phyloP scores from a whole-genome alignment of 2,113 vertebrate species.

The Paramormyrops kingsleyae region DNA sequence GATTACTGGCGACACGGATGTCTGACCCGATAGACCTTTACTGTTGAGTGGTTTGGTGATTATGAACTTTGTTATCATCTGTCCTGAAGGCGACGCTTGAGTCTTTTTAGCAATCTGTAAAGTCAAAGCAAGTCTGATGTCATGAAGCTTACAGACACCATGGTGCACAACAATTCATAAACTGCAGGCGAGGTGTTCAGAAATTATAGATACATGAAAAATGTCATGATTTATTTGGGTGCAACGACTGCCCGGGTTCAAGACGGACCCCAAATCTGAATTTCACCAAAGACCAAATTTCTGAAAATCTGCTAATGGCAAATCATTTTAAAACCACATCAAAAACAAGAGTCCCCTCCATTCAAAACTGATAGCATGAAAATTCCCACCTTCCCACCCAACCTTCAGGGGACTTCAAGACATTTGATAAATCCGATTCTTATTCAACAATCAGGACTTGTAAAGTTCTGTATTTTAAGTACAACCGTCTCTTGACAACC shows the following conservation, averaged over 20 bases:
- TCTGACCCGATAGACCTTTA: conserved; percentile 81
- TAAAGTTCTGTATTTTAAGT: neutral
- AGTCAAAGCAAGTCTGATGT: neutral
- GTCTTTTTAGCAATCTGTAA: conserved; percentile 92
- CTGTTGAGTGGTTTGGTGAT: conserved; percentile 94
- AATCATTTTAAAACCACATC: neutral
- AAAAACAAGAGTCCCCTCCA: neutral
- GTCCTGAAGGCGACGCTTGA: conserved; percentile 79
- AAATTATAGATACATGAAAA: neutral
- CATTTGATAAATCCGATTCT: neutral
- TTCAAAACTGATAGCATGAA: neutral
- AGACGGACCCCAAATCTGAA: neutral
- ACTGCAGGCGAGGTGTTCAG: neutral
- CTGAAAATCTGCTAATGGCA: neutral
- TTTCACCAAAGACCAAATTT: neutral
- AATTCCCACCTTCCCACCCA: neutral
- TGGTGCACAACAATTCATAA: neutral
- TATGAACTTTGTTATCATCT: conserved; percentile 89
- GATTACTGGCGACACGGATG: conserved; percentile 77
- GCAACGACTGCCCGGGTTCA: neutral
- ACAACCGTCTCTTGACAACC: neutral
- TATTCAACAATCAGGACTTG: neutral
- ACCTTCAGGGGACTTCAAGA: neutral
- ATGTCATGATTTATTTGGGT: neutral
- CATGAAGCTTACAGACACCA: conserved; percentile 10